phyloP scores from a whole-genome alignment of 2,888 invertebrate genomes.

The Boloria selene region DNA sequence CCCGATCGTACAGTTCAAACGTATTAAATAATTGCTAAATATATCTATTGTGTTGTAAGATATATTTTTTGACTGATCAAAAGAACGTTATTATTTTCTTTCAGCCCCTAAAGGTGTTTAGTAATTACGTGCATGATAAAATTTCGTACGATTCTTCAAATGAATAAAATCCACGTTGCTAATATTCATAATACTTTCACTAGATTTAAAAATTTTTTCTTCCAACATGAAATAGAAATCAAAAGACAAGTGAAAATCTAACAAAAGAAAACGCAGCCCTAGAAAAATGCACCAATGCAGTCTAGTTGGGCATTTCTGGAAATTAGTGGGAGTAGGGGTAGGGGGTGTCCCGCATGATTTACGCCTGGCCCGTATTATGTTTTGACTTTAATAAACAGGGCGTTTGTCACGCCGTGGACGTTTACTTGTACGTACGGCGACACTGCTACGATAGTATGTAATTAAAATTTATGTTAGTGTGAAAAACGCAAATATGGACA shows the following conservation, averaged over 20 bases:
- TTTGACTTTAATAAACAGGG: slow-evolving; percentile 85
- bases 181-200: no score
- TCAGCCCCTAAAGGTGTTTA: slow-evolving; percentile 15
- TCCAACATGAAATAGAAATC: background rate
- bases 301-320: slow-evolving; percentile 74
- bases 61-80: slow-evolving; percentile 17
- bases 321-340: slow-evolving; percentile 65
- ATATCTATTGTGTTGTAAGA: slow-evolving; percentile 22
- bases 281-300: slow-evolving; percentile 56
- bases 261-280: slow-evolving; percentile 41
- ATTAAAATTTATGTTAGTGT: slow-evolving; percentile 30
- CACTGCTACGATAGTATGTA: slow-evolving; percentile 36
- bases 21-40: slow-evolving; percentile 33
- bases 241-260: slow-evolving; percentile 25
- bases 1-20: slow-evolving; percentile 24
- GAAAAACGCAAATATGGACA: background rate
- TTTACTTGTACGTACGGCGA: slow-evolving; percentile 28
- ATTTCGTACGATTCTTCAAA: no score
- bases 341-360: slow-evolving; percentile 78
- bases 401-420: slow-evolving; percentile 70
- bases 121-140: slow-evolving; percentile 10
- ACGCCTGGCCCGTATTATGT: slow-evolving; percentile 84
- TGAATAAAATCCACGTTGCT: no score
- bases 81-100: slow-evolving; percentile 6
- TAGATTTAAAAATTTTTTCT: background rate